A percentile compares a stretch with the other conserved stretches of the same genome.
Evolutionary conservation across 2,113 vertebrate genomes (phyloP).

Genomic region (Phaethornis superciliosus): DNA sequence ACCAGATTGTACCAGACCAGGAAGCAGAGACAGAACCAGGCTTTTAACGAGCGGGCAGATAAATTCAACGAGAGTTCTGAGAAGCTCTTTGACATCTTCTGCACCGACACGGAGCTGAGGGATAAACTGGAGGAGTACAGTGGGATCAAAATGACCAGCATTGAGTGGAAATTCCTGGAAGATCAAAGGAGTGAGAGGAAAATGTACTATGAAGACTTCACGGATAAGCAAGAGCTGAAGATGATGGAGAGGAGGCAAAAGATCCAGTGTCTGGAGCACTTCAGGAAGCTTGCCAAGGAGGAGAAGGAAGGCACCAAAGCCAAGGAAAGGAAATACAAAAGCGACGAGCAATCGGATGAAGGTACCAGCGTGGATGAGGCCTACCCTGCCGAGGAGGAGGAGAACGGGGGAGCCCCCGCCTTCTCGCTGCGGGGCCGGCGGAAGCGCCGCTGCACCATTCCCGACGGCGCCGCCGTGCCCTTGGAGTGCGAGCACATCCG

Average conservation of each 20-base stretch:
- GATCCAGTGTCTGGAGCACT: slow-evolving; percentile 66
- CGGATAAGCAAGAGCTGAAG: slow-evolving; percentile 67
- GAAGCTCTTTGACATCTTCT: slow-evolving; percentile 71
- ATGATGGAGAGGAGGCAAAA: slow-evolving; percentile 68
- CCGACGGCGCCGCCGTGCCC: not conserved
- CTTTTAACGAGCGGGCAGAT: slow-evolving; percentile 52
- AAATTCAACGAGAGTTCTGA: slow-evolving; percentile 65
- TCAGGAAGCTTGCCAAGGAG: slow-evolving; percentile 65
- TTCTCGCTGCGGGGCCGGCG: slow-evolving; percentile 63
- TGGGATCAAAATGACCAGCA: slow-evolving; percentile 71
- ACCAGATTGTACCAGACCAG: slow-evolving; percentile 70
- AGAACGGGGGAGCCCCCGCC: slow-evolving; percentile 10
- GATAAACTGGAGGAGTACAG: slow-evolving; percentile 70
- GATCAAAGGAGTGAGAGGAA: slow-evolving; percentile 69
- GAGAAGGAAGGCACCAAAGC: slow-evolving; percentile 55
- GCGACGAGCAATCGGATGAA: slow-evolving; percentile 32
- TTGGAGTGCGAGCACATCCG: slow-evolving; percentile 68
- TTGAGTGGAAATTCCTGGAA: slow-evolving; percentile 70
- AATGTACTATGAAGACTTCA: slow-evolving; percentile 69
- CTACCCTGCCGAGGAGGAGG: not conserved
- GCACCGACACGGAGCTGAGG: slow-evolving; percentile 31
- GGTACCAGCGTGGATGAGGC: slow-evolving; percentile 54
- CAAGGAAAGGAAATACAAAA: slow-evolving; percentile 1
- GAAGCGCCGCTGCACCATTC: slow-evolving; percentile 37
- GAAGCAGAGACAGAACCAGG: slow-evolving; percentile 71